These are phyloP conservation scores for Eubasilissa splendida DNA, from an alignment of 2,888 invertebrate species.

Conservation along the genomic window DNA sequence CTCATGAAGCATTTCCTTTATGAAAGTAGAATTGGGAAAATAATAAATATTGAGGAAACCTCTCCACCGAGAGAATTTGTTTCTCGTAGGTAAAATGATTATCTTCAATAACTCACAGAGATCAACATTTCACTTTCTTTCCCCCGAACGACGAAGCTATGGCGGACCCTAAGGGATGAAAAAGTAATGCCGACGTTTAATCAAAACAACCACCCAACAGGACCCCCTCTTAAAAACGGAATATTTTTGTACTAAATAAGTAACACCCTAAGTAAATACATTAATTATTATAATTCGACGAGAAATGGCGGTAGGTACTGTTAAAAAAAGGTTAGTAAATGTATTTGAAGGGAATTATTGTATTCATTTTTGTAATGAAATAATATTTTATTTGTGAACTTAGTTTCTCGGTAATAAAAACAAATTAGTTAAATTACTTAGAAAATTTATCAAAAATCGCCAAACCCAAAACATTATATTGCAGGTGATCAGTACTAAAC, in stretches of 20 bases:
- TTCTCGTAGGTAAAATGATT: conserved; percentile 25
- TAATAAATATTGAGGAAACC: conserved; percentile 15
- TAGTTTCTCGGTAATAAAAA: too few species aligned
- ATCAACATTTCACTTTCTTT: conserved; percentile 36
- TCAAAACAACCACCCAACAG: conserved; percentile 28
- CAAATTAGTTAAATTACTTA: too few species aligned
- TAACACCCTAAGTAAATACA: too few species aligned
- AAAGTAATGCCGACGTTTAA: conserved; percentile 25
- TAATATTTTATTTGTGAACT: too few species aligned
- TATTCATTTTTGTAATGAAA: too few species aligned
- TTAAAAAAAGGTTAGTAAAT: too few species aligned
- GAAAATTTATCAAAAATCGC: too few species aligned
- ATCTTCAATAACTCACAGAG: conserved; percentile 34
- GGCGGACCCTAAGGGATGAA: conserved; percentile 24
- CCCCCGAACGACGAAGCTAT: conserved; percentile 8
- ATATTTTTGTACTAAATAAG: background rate
- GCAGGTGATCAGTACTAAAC: too few species aligned
- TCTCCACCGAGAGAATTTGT: conserved; percentile 23
- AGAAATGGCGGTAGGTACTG: too few species aligned
- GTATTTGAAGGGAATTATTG: too few species aligned
- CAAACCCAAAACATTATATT: too few species aligned
- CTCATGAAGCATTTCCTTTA: conserved; percentile 34
- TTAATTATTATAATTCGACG: too few species aligned
- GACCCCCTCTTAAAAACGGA: conserved; percentile 11
- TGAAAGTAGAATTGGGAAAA: conserved; percentile 12